Evolutionary conservation across 1,140 invertebrate species (phyloP), one percentile per base, ranked within the genome.

Genomic region (Amphibalanus amphitrite): DNA sequence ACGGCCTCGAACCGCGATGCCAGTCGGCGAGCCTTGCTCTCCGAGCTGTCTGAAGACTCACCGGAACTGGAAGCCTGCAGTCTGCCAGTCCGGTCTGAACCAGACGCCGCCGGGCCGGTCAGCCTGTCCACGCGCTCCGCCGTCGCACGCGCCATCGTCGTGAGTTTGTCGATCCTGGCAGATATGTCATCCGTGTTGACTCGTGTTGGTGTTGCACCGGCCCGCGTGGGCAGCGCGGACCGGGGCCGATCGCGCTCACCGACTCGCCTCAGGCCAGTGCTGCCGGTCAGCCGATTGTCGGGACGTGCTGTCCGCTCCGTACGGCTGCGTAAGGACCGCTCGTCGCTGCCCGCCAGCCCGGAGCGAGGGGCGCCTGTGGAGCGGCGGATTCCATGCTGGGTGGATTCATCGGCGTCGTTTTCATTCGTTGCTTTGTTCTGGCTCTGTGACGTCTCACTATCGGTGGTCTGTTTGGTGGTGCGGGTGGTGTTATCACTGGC

Each of bases 141-240:
- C 17, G 86, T 86, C 73, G 86, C 84, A 78, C 83, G 84, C 28
- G 86, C 87, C 71, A 86, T 80, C 20, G 85, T 85, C 72, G 84
- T 84, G 78, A 87, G 79, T 73, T 82, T 85, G 72, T 87, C 85
- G 79, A 87, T 84, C 76, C 84, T 81, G 0, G 74, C 72, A 0
- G 72, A 70, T 20, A 74, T 30, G 29, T 75, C 71, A n/a, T 70
- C 70, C 64, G 67, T 69, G 29, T 67, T 69, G n/a, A 69, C 30
- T 26, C 47, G 47, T 29, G 28, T 30, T 30, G 71, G 73, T 23
- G 23, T 20, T 1, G 10, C 10, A 20, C 47, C 23, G 47, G 17
- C 10, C 10, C 47, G 47, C 47, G 47, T 23, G 13, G 47, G 47
- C 47, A 59, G 47, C 1, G 13, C 47, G 1, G 47, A 20, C 47